Conservation (phyloP, 2,888 invertebrate species). For the Dolichopus griseipennis region DNA sequence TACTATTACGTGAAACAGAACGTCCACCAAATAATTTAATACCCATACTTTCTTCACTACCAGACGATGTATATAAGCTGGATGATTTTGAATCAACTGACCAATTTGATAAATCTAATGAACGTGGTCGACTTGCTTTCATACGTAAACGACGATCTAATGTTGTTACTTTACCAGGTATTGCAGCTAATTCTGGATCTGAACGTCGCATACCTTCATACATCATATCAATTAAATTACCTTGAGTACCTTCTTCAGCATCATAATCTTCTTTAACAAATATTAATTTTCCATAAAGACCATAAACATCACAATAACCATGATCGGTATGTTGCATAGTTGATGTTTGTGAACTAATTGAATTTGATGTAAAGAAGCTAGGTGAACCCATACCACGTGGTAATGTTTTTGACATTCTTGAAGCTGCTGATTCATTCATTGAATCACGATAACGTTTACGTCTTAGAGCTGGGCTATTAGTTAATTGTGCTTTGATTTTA, state of each 20-base stretch:
- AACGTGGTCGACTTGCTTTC: constrained; percentile 73
- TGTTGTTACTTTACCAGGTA: constrained; percentile 74
- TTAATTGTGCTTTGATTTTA: constrained; percentile 53
- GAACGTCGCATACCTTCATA: constrained; percentile 69
- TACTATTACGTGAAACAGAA: constrained; percentile 63
- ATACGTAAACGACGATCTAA: constrained; percentile 70
- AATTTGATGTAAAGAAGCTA: constrained; percentile 41
- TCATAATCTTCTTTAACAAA: constrained; percentile 64
- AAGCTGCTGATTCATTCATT: constrained; percentile 46
- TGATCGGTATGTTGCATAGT: constrained; percentile 54
- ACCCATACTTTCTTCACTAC: constrained; percentile 77
- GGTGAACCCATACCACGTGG: constrained; percentile 55
- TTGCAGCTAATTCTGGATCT: constrained; percentile 75
- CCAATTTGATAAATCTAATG: constrained; percentile 78
- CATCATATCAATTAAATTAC: constrained; percentile 48
- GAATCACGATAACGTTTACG: constrained; percentile 47
- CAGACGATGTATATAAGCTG: constrained; percentile 71
- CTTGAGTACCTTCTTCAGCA: constrained; percentile 67
- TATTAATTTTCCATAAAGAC: constrained; percentile 80
- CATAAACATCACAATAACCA: constrained; percentile 75
- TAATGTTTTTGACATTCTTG: constrained; percentile 67
- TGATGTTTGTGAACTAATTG: constrained; percentile 49
- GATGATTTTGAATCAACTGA: constrained; percentile 78
- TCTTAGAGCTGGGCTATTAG: constrained; percentile 55
- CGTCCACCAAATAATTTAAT: constrained; percentile 47